Percentiles rank a stretch among this genome's conserved stretches.
These are phyloP conservation scores for Monopis laevigella DNA, from an alignment of 2,888 invertebrate genomes.

Conservation along the genomic window DNA sequence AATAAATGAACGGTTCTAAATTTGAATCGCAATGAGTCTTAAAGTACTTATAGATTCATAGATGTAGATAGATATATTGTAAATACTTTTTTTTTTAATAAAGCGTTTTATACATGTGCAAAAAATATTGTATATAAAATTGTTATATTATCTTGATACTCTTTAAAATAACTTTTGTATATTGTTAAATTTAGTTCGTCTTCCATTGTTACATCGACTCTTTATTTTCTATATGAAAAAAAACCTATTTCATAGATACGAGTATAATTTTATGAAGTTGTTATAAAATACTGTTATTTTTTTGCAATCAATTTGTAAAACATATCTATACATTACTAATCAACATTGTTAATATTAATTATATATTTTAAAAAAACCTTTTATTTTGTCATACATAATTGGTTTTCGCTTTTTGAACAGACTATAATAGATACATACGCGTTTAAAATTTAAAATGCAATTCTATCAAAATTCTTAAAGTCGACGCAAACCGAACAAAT, in stretches of 20 bases:
- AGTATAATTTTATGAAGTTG: neutral
- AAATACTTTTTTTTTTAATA: constrained; percentile 43
- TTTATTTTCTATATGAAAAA: neutral
- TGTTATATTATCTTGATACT: constrained; percentile 21
- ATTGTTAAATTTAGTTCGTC: constrained; percentile 13
- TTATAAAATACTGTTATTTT: neutral
- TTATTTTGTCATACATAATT: no score
- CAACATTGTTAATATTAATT: no score
- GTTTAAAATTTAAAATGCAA: no score
- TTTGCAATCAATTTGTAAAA: constrained; percentile 36
- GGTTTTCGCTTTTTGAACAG: no score
- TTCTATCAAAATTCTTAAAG: no score
- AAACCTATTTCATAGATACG: neutral
- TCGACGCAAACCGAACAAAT: no score
- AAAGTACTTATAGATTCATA: constrained; percentile 33
- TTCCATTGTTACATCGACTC: constrained; percentile 12
- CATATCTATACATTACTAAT: no score
- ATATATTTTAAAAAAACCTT: constrained; percentile 45
- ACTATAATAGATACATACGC: no score
- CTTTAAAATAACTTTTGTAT: constrained; percentile 12
- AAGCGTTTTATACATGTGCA: constrained; percentile 48
- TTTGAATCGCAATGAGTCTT: constrained; percentile 27
- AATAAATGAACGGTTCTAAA: constrained; percentile 2
- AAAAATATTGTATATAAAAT: constrained; percentile 28
- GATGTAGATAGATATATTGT: constrained; percentile 45